Evolutionary conservation across 2,797 vertebrate genomes (phyloP).

Genomic region (Hyperoplus immaculatus): DNA sequence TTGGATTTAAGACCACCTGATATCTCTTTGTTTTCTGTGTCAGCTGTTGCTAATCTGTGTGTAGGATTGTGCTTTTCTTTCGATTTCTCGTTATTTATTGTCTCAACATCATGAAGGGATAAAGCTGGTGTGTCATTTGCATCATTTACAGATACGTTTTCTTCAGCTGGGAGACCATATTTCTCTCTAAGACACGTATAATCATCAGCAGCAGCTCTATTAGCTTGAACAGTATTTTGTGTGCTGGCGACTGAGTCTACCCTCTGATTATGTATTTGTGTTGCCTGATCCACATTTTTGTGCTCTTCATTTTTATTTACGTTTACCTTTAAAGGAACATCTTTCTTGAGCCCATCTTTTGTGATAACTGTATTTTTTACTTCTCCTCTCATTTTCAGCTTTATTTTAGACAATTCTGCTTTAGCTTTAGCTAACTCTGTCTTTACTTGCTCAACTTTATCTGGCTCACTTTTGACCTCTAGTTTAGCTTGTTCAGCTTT

Average conservation of each 20-base stretch:
- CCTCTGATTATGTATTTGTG: slow-evolving; percentile 33
- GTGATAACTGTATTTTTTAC: slow-evolving; percentile 23
- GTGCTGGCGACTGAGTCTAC: slow-evolving; percentile 19
- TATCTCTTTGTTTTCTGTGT: slow-evolving; percentile 41
- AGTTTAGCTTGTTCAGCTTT: slow-evolving; percentile 41
- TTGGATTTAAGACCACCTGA: slow-evolving; percentile 17
- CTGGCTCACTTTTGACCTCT: slow-evolving; percentile 58
- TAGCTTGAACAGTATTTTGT: slow-evolving; percentile 7
- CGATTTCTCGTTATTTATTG: slow-evolving; percentile 28
- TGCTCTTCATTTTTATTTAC: slow-evolving; percentile 20
- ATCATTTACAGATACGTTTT: slow-evolving; percentile 30
- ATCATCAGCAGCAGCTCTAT: slow-evolving; percentile 45
- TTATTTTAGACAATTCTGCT: slow-evolving; percentile 76
- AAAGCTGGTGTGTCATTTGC: slow-evolving; percentile 28
- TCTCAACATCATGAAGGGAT: slow-evolving; percentile 33
- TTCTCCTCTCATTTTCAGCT: slow-evolving; percentile 75
- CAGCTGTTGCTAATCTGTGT: slow-evolving; percentile 6
- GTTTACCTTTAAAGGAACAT: slow-evolving; percentile 9
- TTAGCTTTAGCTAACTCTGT: slow-evolving; percentile 78
- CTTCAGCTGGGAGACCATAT: slow-evolving; percentile 50
- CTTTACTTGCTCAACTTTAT: slow-evolving; percentile 74
- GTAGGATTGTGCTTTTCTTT: slow-evolving; percentile 30
- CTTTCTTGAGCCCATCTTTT: slow-evolving; percentile 43
- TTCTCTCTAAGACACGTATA: slow-evolving; percentile 68
- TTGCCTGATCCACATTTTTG: slow-evolving; percentile 29